Conservation (phyloP, 1,140 invertebrate genomes). For the Pantala flavescens region DNA sequence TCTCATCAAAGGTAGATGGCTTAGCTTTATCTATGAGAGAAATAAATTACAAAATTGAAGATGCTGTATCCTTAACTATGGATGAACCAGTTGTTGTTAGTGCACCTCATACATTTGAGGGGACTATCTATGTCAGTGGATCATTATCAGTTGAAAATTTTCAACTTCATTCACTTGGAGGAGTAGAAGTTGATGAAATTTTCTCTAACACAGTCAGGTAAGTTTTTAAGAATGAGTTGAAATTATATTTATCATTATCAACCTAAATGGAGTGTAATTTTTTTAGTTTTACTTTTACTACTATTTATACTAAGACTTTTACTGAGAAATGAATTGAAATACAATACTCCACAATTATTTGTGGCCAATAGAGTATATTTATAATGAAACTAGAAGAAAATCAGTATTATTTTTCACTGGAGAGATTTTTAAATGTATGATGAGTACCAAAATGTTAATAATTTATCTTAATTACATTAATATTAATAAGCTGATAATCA, state of each 20-base stretch:
- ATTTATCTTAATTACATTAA: too few species aligned
- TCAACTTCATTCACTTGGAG: not conserved
- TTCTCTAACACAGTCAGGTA: not conserved
- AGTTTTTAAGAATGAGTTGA: not conserved
- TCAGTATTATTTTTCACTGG: too few species aligned
- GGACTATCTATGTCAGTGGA: not conserved
- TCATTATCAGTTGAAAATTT: not conserved
- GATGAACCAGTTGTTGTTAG: not conserved
- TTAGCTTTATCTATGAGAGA: not conserved
- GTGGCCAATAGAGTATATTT: not conserved
- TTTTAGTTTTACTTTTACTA: not conserved
- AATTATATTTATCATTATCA: not conserved
- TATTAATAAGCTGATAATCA: too few species aligned
- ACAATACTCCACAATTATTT: not conserved
- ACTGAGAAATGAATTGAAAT: not conserved
- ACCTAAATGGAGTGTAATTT: not conserved
- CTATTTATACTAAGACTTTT: too few species aligned
- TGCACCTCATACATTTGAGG: not conserved
- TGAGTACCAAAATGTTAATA: too few species aligned
- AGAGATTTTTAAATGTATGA: too few species aligned
- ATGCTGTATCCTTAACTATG: not conserved
- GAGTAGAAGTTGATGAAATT: not conserved
- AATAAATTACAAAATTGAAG: not conserved
- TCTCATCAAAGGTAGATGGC: not conserved
- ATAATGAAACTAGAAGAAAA: too few species aligned